Evolutionary conservation across 2,888 invertebrate species (phyloP).

Genomic region (Margaritifera margaritifera): DNA sequence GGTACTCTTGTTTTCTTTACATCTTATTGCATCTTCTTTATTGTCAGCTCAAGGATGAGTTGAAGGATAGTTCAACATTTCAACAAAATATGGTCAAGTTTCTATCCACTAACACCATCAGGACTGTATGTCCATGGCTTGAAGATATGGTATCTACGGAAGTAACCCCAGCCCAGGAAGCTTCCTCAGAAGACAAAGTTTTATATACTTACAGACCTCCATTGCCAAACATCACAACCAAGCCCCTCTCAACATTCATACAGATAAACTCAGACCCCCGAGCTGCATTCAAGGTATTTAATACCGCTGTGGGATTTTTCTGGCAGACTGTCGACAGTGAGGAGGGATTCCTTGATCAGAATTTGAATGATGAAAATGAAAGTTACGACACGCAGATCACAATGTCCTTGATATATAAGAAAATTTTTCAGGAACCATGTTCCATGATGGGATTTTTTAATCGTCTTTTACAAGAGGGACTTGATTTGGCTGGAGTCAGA

Average conservation of each 20-base stretch:
- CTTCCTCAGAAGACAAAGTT: constrained; percentile 12
- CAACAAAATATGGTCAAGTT: constrained; percentile 57
- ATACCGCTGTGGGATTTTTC: constrained; percentile 62
- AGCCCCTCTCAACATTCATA: constrained; percentile 67
- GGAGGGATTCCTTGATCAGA: constrained; percentile 48
- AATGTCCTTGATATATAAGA: constrained; percentile 64
- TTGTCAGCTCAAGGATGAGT: constrained; percentile 49
- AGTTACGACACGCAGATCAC: constrained; percentile 64
- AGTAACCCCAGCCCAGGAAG: constrained; percentile 32
- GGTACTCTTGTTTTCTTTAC: too few species aligned
- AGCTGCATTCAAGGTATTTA: constrained; percentile 61
- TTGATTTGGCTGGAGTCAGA: constrained; percentile 64
- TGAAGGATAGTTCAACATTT: constrained; percentile 48
- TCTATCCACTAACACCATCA: constrained; percentile 62
- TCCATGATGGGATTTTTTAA: constrained; percentile 65
- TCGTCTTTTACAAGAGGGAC: constrained; percentile 62
- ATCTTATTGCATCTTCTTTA: neutral
- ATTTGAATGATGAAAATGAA: constrained; percentile 41
- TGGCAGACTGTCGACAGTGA: constrained; percentile 69
- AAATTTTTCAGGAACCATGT: constrained; percentile 60
- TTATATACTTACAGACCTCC: constrained; percentile 57
- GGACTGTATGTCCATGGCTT: constrained; percentile 64
- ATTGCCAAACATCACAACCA: constrained; percentile 62
- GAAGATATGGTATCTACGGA: constrained; percentile 59
- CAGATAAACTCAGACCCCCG: constrained; percentile 59